Conservation (phyloP, 1,140 invertebrate species). For the Cyclina sinensis region DNA sequence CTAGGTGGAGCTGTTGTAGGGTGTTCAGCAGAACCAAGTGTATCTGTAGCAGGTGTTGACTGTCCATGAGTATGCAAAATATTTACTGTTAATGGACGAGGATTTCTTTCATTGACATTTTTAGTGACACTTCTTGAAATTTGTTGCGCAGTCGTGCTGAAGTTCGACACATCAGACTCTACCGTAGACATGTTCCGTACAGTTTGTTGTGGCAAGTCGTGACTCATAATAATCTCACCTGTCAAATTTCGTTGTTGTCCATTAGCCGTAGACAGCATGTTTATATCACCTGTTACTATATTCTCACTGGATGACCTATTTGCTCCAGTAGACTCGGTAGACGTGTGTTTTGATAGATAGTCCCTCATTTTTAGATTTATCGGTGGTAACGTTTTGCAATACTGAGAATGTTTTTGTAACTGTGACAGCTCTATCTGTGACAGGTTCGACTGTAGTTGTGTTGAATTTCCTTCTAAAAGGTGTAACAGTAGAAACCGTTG, state of each 20-base stretch:
- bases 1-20: too few relatives aligned
- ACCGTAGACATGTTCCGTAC: not conserved
- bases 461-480: not conserved
- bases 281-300: conserved; percentile 20
- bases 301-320: not conserved
- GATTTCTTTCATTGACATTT: not conserved
- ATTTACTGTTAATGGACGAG: not conserved
- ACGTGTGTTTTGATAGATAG: not conserved
- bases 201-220: not conserved
- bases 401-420: not conserved
- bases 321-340: not conserved
- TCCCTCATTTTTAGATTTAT: too few relatives aligned
- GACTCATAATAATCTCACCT: not conserved
- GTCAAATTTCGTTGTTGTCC: not conserved
- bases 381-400: too few relatives aligned
- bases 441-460: not conserved
- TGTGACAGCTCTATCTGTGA: not conserved
- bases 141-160: not conserved
- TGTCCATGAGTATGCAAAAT: too few relatives aligned
- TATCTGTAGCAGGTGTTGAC: too few relatives aligned
- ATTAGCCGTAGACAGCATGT: not conserved
- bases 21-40: too few relatives aligned
- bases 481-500: not conserved
- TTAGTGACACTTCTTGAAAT: not conserved
- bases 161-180: not conserved